Conservation (phyloP, 1,140 invertebrate genomes). For the Sitobion miscanthi region DNA sequence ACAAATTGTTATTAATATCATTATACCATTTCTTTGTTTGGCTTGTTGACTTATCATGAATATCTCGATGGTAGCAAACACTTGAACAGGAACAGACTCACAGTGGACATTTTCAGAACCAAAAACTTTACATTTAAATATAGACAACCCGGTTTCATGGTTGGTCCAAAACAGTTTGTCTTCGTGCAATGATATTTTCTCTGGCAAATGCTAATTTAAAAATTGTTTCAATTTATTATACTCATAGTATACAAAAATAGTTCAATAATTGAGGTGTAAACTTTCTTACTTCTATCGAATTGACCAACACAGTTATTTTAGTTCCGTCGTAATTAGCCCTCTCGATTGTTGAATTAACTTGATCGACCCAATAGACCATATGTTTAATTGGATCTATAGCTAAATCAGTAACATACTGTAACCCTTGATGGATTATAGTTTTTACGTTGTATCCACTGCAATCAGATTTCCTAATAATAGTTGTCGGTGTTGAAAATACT, state of each 20-base stretch:
- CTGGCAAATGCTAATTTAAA: constrained; percentile 66
- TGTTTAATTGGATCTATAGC: constrained; percentile 60
- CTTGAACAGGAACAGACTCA: constrained; percentile 34
- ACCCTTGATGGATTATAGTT: constrained; percentile 48
- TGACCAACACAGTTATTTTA: constrained; percentile 55
- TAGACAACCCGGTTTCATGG: constrained; percentile 60
- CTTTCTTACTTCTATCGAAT: constrained; percentile 56
- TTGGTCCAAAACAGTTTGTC: constrained; percentile 88
- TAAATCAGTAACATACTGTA: constrained; percentile 58
- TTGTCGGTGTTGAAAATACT: constrained; percentile 75
- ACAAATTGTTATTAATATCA: neutral
- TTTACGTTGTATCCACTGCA: constrained; percentile 57
- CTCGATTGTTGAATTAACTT: constrained; percentile 58
- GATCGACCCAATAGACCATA: constrained; percentile 60
- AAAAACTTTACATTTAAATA: constrained; percentile 47
- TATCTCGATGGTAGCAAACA: neutral
- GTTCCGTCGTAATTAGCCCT: constrained; percentile 59
- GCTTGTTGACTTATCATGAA: constrained; percentile 38
- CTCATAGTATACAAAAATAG: neutral
- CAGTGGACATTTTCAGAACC: constrained; percentile 22
- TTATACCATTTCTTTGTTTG: constrained; percentile 46
- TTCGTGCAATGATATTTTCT: constrained; percentile 85
- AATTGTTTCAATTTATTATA: neutral
- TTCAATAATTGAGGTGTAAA: neutral
- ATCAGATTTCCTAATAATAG: constrained; percentile 65